Evolutionary conservation across 2,797 vertebrate genomes (phyloP).

Genomic region (Craterocephalus amniculus): DNA sequence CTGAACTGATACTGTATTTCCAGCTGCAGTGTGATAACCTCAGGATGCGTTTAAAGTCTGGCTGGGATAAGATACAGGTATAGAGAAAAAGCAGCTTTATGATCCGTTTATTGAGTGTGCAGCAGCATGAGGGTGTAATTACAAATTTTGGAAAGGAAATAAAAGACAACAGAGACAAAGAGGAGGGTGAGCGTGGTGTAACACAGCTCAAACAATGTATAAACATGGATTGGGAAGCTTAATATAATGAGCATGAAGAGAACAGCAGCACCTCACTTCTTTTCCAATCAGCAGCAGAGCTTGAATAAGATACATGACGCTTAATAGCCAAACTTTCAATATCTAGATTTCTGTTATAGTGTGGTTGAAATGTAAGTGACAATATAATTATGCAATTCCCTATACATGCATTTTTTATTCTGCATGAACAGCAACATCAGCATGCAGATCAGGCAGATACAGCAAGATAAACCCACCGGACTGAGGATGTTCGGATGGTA

Average conservation of each 20-base stretch:
- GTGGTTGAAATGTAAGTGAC: constrained; percentile 1
- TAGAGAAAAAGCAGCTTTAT: constrained; percentile 4
- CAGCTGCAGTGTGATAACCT: constrained; percentile 28
- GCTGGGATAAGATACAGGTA: constrained; percentile 26
- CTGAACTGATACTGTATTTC: constrained; percentile 21
- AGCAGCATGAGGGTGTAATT: constrained; percentile 1
- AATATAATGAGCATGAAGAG: constrained; percentile 22
- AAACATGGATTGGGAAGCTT: constrained; percentile 8
- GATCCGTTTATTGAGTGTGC: neutral
- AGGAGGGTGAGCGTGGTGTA: constrained; percentile 4
- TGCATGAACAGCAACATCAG: constrained; percentile 26
- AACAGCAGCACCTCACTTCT: constrained; percentile 11
- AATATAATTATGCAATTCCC: too few species aligned
- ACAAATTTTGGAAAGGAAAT: constrained; percentile 4
- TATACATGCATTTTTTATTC: constrained; percentile 8
- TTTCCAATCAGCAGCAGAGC: constrained; percentile 4
- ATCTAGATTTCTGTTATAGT: constrained; percentile 2
- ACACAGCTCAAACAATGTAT: constrained; percentile 15
- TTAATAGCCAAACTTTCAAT: constrained; percentile 37
- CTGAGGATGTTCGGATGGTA: constrained; percentile 29
- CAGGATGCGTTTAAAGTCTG: constrained; percentile 37
- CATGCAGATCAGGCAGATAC: constrained; percentile 48
- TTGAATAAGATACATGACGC: neutral
- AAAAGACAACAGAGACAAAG: constrained; percentile 19
- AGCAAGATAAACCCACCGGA: constrained; percentile 66